These are phyloP conservation scores for Tragopan temminckii DNA, from an alignment of 2,797 vertebrate genomes.

Conservation along the genomic window DNA sequence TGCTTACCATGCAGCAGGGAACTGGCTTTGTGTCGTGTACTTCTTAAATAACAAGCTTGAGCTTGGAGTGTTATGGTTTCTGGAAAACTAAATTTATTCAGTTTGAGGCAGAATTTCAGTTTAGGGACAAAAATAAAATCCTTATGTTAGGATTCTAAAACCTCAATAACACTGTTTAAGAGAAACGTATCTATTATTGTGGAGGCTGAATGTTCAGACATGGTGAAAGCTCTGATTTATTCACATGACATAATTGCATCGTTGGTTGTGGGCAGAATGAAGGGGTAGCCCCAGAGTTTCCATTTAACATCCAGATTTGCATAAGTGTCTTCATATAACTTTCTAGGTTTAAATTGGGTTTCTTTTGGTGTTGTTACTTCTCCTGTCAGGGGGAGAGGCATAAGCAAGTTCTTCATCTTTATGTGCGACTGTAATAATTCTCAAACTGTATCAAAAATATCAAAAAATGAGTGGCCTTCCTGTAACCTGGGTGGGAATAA, in stretches of 20 bases:
- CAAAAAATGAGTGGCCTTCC: not conserved
- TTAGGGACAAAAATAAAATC: not conserved
- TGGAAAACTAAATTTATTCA: not conserved
- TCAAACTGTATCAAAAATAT: not conserved
- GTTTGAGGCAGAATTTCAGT: not conserved
- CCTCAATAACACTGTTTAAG: not conserved
- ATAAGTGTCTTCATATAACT: rapidly evolving
- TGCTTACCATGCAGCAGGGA: not conserved
- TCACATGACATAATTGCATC: not conserved
- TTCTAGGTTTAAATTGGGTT: not conserved
- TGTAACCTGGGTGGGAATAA: not conserved
- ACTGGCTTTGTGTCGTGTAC: not conserved
- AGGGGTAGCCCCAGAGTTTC: not conserved
- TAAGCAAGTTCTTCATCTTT: not conserved
- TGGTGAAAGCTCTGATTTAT: rapidly evolving
- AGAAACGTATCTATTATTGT: rapidly evolving
- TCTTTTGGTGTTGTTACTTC: not conserved
- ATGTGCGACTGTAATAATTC: too few relatives aligned
- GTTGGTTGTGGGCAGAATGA: not conserved
- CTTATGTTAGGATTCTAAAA: not conserved
- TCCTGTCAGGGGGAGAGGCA: too few relatives aligned
- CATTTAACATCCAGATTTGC: not conserved
- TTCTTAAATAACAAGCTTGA: not conserved
- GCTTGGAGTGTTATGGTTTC: not conserved
- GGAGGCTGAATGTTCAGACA: not conserved